These are phyloP conservation scores for Trichogramma dendrolimi DNA, from an alignment of 2,888 invertebrate genomes.

Conservation along the genomic window DNA sequence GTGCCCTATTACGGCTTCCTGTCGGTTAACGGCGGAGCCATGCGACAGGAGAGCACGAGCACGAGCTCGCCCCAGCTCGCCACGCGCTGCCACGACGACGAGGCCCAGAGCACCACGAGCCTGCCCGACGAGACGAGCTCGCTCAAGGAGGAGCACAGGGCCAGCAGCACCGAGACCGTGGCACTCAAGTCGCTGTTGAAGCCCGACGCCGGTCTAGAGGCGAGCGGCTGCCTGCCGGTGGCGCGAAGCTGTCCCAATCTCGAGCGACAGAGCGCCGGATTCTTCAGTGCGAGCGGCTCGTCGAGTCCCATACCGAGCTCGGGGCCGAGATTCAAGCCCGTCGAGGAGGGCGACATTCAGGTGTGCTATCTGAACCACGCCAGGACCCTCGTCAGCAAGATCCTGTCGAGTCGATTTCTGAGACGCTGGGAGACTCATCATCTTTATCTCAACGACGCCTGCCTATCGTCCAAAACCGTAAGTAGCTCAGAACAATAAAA, in stretches of 20 bases:
- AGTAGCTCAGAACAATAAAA: conserved; percentile 42
- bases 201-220: conserved; percentile 38
- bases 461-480: conserved; percentile 71
- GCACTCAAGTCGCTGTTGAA: conserved; percentile 9
- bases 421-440: conserved; percentile 75
- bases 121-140: conserved; percentile 40
- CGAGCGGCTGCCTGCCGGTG: conserved; percentile 50
- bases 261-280: conserved; percentile 58
- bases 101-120: conserved; percentile 44
- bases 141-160: conserved; percentile 22
- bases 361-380: conserved; percentile 75
- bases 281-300: conserved; percentile 54
- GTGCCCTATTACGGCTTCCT: conserved; percentile 51
- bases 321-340: conserved; percentile 63
- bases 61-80: conserved; percentile 49
- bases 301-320: conserved; percentile 52
- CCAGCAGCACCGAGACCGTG: conserved; percentile 23
- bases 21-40: conserved; percentile 54
- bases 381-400: conserved; percentile 73
- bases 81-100: conserved; percentile 46
- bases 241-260: conserved; percentile 53
- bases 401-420: conserved; percentile 71
- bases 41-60: conserved; percentile 50
- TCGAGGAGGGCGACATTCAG: conserved; percentile 68
- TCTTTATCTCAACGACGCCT: conserved; percentile 64